A percentile compares a stretch with the other conserved stretches of the same genome.
phyloP scores from a whole-genome alignment of 2,888 invertebrate genomes.

The Orthonevra nobilis region DNA sequence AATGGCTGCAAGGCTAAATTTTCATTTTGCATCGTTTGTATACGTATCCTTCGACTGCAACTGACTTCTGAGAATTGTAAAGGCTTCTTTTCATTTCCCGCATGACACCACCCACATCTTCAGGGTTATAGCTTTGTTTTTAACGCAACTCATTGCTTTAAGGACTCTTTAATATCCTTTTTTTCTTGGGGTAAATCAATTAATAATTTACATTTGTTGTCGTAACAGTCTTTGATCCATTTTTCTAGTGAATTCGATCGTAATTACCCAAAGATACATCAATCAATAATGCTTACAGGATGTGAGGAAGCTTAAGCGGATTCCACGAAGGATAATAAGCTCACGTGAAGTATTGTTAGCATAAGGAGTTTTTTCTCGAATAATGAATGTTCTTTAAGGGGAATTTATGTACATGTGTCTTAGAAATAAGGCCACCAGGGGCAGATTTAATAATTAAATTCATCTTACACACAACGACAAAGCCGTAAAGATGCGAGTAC shows the following conservation, averaged over 20 bases:
- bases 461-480: no score
- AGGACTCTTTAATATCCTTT: conserved; percentile 36
- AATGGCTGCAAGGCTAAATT: conserved; percentile 48
- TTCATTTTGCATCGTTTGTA: conserved; percentile 36
- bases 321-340: conserved; percentile 17
- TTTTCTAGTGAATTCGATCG: neutral
- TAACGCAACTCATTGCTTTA: conserved; percentile 43
- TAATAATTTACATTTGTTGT: conserved; percentile 36
- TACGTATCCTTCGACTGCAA: conserved; percentile 25
- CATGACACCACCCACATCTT: neutral
- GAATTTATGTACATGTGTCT: no score
- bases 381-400: no score
- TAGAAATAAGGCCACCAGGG: no score
- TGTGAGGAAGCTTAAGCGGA: neutral
- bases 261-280: neutral
- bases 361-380: no score
- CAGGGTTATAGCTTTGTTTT: conserved; percentile 14
- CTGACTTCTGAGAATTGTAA: conserved; percentile 11
- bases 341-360: no score
- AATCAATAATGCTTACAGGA: conserved; percentile 6
- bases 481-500: no score
- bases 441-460: no score
- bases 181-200: conserved; percentile 46
- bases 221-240: neutral
- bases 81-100: conserved; percentile 2